These are phyloP conservation scores for Pseudorhiza aurosa DNA, from an alignment of 30 jellyfish, hydroid and myxozoan genomes.

Conservation along the genomic window DNA sequence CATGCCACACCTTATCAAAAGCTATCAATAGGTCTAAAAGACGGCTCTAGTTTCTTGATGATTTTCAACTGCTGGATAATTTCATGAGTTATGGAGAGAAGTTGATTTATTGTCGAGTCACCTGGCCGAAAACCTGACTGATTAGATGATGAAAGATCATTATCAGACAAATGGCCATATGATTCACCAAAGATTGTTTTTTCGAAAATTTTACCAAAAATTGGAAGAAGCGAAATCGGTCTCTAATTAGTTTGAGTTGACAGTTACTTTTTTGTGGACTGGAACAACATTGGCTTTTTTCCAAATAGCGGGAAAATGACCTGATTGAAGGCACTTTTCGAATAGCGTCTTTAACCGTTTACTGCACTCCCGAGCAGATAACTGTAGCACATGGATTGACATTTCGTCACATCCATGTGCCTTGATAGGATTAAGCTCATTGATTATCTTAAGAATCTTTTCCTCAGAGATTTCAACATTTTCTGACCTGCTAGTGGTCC, in stretches of 20 bases:
- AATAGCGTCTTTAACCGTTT: background rate
- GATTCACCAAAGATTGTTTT: background rate
- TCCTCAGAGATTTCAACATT: background rate
- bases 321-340: background rate
- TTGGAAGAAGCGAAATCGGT: background rate
- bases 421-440: background rate
- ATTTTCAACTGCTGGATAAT: background rate
- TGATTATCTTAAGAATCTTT: background rate
- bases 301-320: background rate
- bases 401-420: conserved; percentile 5
- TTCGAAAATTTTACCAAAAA: background rate
- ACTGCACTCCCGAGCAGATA: background rate
- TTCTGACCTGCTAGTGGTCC: background rate
- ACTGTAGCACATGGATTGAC: background rate
- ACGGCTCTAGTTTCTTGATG: background rate
- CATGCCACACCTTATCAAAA: background rate
- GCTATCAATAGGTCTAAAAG: background rate
- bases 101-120: background rate
- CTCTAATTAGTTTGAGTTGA: background rate
- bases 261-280: background rate
- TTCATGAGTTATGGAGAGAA: background rate
- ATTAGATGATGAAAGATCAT: background rate
- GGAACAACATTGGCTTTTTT: conserved; percentile 2
- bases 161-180: background rate
- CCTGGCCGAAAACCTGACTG: conserved; percentile 7